Conservation (phyloP, 2,113 vertebrate genomes). For the Chelonoidis abingdonii region DNA sequence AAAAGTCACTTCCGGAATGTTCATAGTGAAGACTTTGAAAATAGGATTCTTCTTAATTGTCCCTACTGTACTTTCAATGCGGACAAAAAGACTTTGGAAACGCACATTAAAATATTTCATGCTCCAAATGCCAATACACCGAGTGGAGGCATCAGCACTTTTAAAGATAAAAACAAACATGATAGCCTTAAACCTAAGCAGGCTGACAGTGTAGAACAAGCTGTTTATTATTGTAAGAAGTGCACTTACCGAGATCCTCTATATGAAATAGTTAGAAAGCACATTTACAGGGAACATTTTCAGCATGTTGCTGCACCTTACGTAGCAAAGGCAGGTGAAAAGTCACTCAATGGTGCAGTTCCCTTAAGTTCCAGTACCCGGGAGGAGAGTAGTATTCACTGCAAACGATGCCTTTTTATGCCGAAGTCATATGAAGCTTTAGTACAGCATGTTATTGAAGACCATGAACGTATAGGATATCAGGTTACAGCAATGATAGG, state of each 20-base stretch:
- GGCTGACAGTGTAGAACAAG: constrained; percentile 95
- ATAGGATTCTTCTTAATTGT: constrained; percentile 97
- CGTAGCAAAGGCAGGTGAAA: constrained; percentile 93
- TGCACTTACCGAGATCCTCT: constrained; percentile 99
- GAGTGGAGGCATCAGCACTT: constrained; percentile 85
- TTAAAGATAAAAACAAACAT: constrained; percentile 91
- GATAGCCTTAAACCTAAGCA: constrained; percentile 91
- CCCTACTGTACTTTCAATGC: constrained; percentile 99
- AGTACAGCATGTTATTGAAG: constrained; percentile 98
- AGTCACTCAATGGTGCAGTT: constrained; percentile 89
- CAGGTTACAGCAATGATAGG: constrained; percentile 99
- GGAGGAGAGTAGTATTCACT: constrained; percentile 91
- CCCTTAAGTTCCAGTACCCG: constrained; percentile 81
- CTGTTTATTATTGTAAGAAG: constrained; percentile 99
- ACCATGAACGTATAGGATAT: constrained; percentile 96
- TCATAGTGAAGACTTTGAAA: constrained; percentile 99
- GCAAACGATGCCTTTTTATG: constrained; percentile 98
- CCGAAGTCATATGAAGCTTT: constrained; percentile 97
- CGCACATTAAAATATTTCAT: constrained; percentile 99
- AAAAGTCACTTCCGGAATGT: constrained; percentile 99
- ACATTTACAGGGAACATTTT: constrained; percentile 99
- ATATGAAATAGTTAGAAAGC: constrained; percentile 98
- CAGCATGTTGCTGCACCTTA: constrained; percentile 97
- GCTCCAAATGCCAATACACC: constrained; percentile 90
- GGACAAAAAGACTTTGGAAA: constrained; percentile 99